Conservation (phyloP, 2,888 invertebrate genomes). For the Mylabris sibirica region DNA sequence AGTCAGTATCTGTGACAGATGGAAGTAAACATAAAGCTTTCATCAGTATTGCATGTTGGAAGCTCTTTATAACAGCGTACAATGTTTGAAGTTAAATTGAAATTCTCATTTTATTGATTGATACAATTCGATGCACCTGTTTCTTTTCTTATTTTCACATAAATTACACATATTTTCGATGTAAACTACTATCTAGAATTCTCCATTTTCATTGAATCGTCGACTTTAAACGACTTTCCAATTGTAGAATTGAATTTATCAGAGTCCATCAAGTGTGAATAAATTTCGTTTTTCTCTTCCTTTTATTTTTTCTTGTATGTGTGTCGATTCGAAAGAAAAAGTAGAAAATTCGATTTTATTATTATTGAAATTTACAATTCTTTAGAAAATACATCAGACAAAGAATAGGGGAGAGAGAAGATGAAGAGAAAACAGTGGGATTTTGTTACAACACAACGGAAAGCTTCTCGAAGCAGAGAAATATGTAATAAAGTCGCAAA, state of each 20-base stretch:
- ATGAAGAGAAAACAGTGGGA: background rate
- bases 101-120: background rate
- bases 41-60: background rate
- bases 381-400: background rate
- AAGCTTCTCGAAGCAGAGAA: background rate
- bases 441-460: background rate
- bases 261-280: background rate
- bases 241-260: slow-evolving; percentile 3
- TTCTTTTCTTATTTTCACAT: background rate
- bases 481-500: background rate
- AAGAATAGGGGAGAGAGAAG: background rate
- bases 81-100: background rate
- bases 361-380: background rate
- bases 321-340: background rate
- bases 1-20: background rate
- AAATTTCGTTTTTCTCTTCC: background rate
- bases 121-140: background rate
- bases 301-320: background rate
- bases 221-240: background rate
- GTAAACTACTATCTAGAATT: background rate
- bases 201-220: background rate
- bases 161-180: background rate
- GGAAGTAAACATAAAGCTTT: background rate
- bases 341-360: background rate
- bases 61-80: background rate